Base-by-base conservation (phyloP, 2,113 vertebrate genomes). In the Cacatua alba region DNA sequence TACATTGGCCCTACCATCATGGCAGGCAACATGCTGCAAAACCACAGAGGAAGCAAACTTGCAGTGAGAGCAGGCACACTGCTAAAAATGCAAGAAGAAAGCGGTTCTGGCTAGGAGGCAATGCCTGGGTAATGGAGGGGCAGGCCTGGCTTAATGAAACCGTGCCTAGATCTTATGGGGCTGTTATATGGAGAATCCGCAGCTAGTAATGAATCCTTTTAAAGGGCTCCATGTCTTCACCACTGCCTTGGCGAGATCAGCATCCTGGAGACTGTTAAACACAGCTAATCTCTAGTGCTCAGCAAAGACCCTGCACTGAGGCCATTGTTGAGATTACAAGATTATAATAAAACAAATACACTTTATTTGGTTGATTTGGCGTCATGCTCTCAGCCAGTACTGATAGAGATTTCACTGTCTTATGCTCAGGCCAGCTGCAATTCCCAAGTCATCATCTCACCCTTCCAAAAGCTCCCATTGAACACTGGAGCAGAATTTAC, bases 41-140 rank as follows among this genome's bases (percentile, higher is more conserved):
- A 96, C 94, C 83, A 1, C 93, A 97, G 81, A 84, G 90, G 96
- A 94, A 97, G 77, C 78, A 76, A 84, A 91, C 53, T 89, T 94
- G 91, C 86, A 69, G 0, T 43, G 72, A 89, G 90, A 84, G 91
- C 48, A 91, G 70, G 63, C 43, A 21, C 0, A 3, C 62, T 84
- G 62, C 70, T 92, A 72, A 93, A 96, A 95, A 64, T 48, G 74
- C 74, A 79, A 71, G 69, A 79, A 85, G 74, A 91, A 90, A 90
- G 86, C 65, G 79, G 65, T 83, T 93, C 39, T 31, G 83, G 52
- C 76, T 7, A 8, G 28, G 64, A 92, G 55, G 75, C 60, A 72
- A 67, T 3, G 35, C 64, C 41, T 35, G 79, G 49, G 62, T 53
- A 71, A 91, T 31, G 24, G 81, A 70, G 51, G 84, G 52, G 24